These are phyloP conservation scores for Drosophila setosimentum DNA, from an alignment of 2,888 invertebrate species.

Conservation along the genomic window DNA sequence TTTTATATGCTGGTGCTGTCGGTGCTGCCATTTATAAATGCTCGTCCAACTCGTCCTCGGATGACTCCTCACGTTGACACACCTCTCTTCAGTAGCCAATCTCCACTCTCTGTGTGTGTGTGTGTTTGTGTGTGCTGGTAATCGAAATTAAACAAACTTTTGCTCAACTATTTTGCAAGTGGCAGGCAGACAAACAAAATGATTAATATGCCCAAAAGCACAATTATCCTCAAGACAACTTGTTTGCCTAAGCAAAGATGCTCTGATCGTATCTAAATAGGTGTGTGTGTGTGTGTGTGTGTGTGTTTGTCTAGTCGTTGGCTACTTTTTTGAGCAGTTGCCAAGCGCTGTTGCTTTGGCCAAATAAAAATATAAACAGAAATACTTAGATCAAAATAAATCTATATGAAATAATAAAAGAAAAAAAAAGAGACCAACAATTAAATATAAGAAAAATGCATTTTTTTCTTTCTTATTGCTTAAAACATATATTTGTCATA, in stretches of 20 bases:
- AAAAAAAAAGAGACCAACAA: neutral
- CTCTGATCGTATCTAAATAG: slow-evolving; percentile 48
- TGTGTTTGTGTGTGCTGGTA: slow-evolving; percentile 24
- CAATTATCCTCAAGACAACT: slow-evolving; percentile 44
- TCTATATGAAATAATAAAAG: neutral
- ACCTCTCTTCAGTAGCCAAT: neutral
- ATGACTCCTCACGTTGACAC: slow-evolving; percentile 46
- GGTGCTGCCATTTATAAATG: slow-evolving; percentile 73
- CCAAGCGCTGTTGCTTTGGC: slow-evolving; percentile 32
- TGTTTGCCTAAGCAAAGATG: slow-evolving; percentile 47
- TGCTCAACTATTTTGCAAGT: slow-evolving; percentile 60
- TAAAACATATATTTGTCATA: neutral
- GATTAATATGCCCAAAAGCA: slow-evolving; percentile 48
- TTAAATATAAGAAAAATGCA: neutral
- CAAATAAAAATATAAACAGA: neutral
- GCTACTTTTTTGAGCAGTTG: slow-evolving; percentile 33
- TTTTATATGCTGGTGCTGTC: slow-evolving; percentile 80
- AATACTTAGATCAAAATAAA: slow-evolving; percentile 1
- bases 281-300: slow-evolving; percentile 2
- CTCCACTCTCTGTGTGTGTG: neutral
- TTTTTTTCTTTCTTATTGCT: neutral
- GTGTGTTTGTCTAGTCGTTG: slow-evolving; percentile 12
- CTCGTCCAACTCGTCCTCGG: slow-evolving; percentile 11
- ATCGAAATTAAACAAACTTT: slow-evolving; percentile 80
- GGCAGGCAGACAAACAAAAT: slow-evolving; percentile 30